A percentile compares a stretch with the other conserved stretches of the same genome.
phyloP scores from a whole-genome alignment of 2,113 vertebrate species.

The Myiopsitta monachus region DNA sequence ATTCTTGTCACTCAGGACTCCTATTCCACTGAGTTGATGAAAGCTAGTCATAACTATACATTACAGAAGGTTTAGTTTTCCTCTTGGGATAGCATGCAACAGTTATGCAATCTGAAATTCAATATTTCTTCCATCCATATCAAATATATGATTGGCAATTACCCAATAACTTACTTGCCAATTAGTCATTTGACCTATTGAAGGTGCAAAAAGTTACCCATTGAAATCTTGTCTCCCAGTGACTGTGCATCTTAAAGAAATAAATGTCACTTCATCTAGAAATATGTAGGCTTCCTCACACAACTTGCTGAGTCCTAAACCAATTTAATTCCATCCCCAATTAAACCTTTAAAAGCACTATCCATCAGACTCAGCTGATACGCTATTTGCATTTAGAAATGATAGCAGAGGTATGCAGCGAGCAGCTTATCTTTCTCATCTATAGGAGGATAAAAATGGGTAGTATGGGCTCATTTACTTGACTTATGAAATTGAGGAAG shows the following conservation, averaged over 20 bases:
- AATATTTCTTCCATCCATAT: slow-evolving; percentile 27
- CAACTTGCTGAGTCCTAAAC: slow-evolving; percentile 50
- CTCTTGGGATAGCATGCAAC: not conserved
- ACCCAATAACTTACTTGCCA: slow-evolving; percentile 30
- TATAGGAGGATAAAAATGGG: not conserved
- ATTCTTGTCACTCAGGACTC: not conserved
- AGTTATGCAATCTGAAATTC: slow-evolving; percentile 8
- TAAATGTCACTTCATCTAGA: slow-evolving; percentile 52
- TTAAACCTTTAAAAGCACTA: slow-evolving; percentile 60
- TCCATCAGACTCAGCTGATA: slow-evolving; percentile 29
- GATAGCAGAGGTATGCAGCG: not conserved
- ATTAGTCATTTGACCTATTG: slow-evolving; percentile 28
- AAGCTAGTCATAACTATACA: slow-evolving; percentile 42
- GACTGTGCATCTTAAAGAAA: slow-evolving; percentile 58
- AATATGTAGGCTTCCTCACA: slow-evolving; percentile 29
- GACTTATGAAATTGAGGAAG: not conserved
- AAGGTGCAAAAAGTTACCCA: not conserved
- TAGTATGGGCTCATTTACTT: slow-evolving; percentile 12
- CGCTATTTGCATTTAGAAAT: slow-evolving; percentile 41
- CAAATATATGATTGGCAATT: slow-evolving; percentile 45
- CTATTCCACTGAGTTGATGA: slow-evolving; percentile 13
- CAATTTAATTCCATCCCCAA: slow-evolving; percentile 50
- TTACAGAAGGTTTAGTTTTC: slow-evolving; percentile 33
- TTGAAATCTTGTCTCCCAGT: slow-evolving; percentile 7
- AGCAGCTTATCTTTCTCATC: slow-evolving; percentile 10